These are phyloP conservation scores for Tineola bisselliella DNA, from an alignment of 2,888 invertebrate species.

Conservation along the genomic window DNA sequence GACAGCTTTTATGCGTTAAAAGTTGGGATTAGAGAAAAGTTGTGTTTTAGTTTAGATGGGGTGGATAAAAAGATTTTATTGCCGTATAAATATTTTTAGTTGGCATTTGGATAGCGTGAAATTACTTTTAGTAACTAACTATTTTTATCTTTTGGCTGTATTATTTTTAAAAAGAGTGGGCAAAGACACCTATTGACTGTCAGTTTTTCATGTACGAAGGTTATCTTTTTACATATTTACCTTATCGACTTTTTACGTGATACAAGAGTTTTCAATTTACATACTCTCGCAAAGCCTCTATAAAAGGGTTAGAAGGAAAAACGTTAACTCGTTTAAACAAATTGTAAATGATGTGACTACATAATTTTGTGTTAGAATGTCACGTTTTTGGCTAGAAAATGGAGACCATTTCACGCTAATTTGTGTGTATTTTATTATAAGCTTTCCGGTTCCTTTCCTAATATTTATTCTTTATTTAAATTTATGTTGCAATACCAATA, in stretches of 20 bases:
- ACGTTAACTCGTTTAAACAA: neutral
- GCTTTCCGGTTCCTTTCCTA: too few relatives aligned
- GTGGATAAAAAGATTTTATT: neutral
- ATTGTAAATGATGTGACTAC: constrained; percentile 2
- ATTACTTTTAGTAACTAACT: too few relatives aligned
- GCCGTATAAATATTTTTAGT: too few relatives aligned
- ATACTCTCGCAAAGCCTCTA: neutral
- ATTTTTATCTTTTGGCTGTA: too few relatives aligned
- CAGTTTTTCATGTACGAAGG: neutral
- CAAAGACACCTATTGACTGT: too few relatives aligned
- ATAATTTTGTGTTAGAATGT: neutral
- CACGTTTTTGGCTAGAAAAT: neutral
- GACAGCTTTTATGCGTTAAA: neutral
- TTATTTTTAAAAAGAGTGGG: too few relatives aligned
- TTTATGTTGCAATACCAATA: too few relatives aligned
- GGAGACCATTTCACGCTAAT: neutral
- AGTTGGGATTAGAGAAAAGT: neutral
- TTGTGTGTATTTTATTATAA: neutral
- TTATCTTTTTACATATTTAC: neutral
- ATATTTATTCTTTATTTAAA: too few relatives aligned
- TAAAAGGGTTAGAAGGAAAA: neutral
- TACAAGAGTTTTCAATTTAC: constrained; percentile 9
- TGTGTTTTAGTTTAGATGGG: neutral
- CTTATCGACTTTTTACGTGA: constrained; percentile 6
- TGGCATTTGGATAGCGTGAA: too few relatives aligned